Conservation (phyloP, 1,140 invertebrate species). For the Periplaneta americana region DNA sequence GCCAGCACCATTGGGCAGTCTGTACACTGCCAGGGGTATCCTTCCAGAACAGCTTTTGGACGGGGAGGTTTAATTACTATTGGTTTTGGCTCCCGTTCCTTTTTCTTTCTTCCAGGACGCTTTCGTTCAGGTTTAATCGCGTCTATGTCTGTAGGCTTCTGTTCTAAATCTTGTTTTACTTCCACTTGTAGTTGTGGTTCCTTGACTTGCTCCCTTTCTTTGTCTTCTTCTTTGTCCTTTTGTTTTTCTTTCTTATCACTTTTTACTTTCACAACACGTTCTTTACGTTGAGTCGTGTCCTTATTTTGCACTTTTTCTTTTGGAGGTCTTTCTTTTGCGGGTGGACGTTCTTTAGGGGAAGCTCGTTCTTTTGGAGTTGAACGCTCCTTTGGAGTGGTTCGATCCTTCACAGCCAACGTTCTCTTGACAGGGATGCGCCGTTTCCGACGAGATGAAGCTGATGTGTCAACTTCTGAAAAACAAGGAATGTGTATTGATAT, state of each 20-base stretch:
- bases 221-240: not conserved
- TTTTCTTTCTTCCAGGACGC: not conserved
- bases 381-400: not conserved
- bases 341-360: not conserved
- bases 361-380: not conserved
- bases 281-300: not conserved
- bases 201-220: not conserved
- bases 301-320: not conserved
- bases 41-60: conserved; percentile 13
- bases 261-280: not conserved
- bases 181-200: not conserved
- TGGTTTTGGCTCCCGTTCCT: not conserved
- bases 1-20: conserved; percentile 46
- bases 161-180: not conserved
- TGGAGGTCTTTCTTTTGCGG: not conserved
- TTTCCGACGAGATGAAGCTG: conserved; percentile 7
- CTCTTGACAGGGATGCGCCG: conserved; percentile 11
- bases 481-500: too few species aligned
- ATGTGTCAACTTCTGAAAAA: not conserved
- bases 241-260: not conserved
- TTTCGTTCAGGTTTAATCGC: not conserved
- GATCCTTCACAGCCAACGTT: conserved; percentile 7
- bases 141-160: not conserved
- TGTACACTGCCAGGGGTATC: conserved; percentile 38
- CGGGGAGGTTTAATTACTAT: not conserved